Conservation (phyloP, 1,140 invertebrate species). For the Drosophila kepulauana region DNA sequence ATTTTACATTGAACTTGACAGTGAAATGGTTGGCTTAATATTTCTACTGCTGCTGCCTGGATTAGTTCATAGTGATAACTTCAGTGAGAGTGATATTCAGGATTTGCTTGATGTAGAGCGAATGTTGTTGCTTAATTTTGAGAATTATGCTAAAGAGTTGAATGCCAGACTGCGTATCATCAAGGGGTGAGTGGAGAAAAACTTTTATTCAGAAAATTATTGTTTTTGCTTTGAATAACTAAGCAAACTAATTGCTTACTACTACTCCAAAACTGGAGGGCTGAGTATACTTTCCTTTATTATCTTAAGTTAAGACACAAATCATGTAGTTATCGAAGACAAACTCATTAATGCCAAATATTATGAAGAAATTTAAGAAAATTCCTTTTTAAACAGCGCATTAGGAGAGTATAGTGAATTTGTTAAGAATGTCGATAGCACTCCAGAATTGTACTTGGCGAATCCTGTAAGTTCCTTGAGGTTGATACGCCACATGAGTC, state of each 20-base stretch:
- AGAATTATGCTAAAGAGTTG: slow-evolving; percentile 44
- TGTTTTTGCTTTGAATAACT: too few relatives aligned
- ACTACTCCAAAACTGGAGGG: too few relatives aligned
- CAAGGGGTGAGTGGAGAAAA: slow-evolving; percentile 36
- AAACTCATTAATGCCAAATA: too few relatives aligned
- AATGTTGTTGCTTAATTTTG: slow-evolving; percentile 35
- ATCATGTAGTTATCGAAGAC: too few relatives aligned
- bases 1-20: not conserved
- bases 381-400: slow-evolving; percentile 26
- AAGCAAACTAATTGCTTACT: too few relatives aligned
- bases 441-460: slow-evolving; percentile 86
- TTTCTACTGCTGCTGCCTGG: slow-evolving; percentile 12
- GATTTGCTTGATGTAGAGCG: slow-evolving; percentile 31
- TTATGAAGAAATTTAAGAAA: too few relatives aligned
- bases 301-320: too few relatives aligned
- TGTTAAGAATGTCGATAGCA: slow-evolving; percentile 90
- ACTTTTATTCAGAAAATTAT: too few relatives aligned
- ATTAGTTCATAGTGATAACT: not conserved
- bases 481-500: slow-evolving; percentile 62
- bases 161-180: slow-evolving; percentile 40
- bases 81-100: not conserved
- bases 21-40: slow-evolving; percentile 29
- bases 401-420: slow-evolving; percentile 86
- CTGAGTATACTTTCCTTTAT: too few relatives aligned
- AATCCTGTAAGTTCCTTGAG: slow-evolving; percentile 66